Percentiles rank a stretch among this genome's conserved stretches.
These are phyloP conservation scores for Callorhinus ursinus DNA, from an alignment of 2,113 vertebrate genomes.

Conservation along the genomic window DNA sequence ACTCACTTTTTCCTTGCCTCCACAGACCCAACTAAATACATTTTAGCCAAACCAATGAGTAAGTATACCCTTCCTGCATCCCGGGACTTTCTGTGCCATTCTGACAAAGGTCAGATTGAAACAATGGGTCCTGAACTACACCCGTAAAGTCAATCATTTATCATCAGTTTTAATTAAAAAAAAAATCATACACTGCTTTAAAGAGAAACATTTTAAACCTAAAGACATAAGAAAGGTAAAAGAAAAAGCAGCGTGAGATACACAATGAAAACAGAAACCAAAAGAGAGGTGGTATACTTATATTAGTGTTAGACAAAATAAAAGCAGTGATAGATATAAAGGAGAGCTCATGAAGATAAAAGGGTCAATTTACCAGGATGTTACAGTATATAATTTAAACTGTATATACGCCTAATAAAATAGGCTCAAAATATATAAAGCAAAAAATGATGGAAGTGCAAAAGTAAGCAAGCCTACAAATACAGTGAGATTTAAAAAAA, in stretches of 20 bases:
- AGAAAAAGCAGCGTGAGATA: background rate
- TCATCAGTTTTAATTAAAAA: background rate
- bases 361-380: background rate
- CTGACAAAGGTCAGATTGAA: background rate
- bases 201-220: background rate
- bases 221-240: background rate
- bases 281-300: background rate
- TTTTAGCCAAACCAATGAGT: background rate
- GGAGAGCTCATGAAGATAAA: background rate
- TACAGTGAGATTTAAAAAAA: background rate
- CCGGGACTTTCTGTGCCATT: background rate
- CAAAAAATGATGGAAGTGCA: background rate
- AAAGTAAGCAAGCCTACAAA: background rate
- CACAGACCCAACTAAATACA: background rate
- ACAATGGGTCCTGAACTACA: background rate
- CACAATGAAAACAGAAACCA: background rate
- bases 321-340: background rate
- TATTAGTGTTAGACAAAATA: background rate
- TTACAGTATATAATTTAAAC: background rate
- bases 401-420: background rate
- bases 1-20: background rate
- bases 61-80: background rate
- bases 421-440: background rate
- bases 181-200: background rate
- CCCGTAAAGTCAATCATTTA: background rate